Conservation (phyloP, 2,113 vertebrate genomes). For the Rhynchomys soricoides region DNA sequence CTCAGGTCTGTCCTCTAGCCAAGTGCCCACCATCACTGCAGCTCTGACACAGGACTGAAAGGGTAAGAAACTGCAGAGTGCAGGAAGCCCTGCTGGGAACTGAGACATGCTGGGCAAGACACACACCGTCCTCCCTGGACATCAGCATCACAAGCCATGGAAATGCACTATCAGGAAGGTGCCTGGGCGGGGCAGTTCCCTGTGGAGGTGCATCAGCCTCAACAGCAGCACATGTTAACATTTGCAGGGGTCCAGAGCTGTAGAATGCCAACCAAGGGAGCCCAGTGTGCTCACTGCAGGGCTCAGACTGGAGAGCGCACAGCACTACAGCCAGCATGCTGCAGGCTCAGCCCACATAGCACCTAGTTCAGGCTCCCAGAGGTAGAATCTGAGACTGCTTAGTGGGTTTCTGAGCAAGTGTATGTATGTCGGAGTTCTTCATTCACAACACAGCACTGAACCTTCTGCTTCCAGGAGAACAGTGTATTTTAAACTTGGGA, state of each 20-base stretch:
- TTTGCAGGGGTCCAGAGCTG: neutral
- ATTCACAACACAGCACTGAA: neutral
- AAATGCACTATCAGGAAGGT: neutral
- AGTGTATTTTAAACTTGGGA: slow-evolving; percentile 34
- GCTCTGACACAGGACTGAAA: neutral
- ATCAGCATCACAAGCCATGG: neutral
- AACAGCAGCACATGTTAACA: neutral
- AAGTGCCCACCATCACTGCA: neutral
- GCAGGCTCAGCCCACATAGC: neutral
- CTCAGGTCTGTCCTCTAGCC: neutral
- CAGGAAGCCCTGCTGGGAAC: neutral
- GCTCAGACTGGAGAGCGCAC: neutral
- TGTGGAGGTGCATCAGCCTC: fast-evolving
- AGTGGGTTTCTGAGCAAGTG: neutral
- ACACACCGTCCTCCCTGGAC: fast-evolving
- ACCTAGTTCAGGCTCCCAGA: neutral
- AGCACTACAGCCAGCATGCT: fast-evolving
- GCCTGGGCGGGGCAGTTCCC: neutral
- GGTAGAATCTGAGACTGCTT: neutral
- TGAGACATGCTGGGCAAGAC: neutral
- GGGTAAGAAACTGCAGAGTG: neutral
- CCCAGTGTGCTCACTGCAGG: neutral
- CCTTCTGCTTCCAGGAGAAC: neutral
- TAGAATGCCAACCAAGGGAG: neutral
- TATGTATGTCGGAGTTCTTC: neutral